These are phyloP conservation scores for Clunio marinus DNA, from an alignment of 2,888 invertebrate species.

Conservation along the genomic window DNA sequence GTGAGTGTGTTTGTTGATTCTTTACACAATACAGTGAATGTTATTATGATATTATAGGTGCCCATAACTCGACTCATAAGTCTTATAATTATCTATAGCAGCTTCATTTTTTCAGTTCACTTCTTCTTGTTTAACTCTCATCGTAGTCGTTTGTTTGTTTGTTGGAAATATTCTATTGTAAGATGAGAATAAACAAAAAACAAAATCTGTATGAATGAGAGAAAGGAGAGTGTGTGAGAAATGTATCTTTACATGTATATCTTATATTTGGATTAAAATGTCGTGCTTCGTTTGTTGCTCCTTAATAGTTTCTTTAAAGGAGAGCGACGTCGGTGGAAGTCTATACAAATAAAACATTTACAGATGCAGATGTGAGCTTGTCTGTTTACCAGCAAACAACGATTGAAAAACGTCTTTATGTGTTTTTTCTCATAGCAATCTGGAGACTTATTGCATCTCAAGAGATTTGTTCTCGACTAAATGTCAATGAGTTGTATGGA, in stretches of 20 bases:
- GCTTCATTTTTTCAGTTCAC: neutral
- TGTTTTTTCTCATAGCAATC: neutral
- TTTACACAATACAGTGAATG: slow-evolving; percentile 17
- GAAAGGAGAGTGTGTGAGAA: neutral
- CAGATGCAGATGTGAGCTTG: neutral
- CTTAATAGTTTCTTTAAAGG: neutral
- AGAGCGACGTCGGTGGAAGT: too few relatives aligned
- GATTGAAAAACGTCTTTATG: neutral
- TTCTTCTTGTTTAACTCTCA: neutral
- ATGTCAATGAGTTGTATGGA: neutral
- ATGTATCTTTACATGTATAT: too few relatives aligned
- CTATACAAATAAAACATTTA: neutral
- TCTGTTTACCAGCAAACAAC: neutral
- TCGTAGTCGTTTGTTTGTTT: too few relatives aligned
- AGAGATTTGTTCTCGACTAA: neutral
- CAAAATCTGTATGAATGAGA: neutral
- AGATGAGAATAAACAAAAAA: too few relatives aligned
- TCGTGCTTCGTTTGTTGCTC: slow-evolving; percentile 23
- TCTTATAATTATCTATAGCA: slow-evolving; percentile 26
- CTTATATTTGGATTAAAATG: slow-evolving; percentile 27
- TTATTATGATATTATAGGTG: slow-evolving; percentile 24
- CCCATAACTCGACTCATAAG: slow-evolving; percentile 23
- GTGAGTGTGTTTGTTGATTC: slow-evolving; percentile 24
- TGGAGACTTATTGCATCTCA: neutral
- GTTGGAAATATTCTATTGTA: too few relatives aligned